Conservation (phyloP, 2,797 vertebrate genomes). For the Eulemur mongoz region DNA sequence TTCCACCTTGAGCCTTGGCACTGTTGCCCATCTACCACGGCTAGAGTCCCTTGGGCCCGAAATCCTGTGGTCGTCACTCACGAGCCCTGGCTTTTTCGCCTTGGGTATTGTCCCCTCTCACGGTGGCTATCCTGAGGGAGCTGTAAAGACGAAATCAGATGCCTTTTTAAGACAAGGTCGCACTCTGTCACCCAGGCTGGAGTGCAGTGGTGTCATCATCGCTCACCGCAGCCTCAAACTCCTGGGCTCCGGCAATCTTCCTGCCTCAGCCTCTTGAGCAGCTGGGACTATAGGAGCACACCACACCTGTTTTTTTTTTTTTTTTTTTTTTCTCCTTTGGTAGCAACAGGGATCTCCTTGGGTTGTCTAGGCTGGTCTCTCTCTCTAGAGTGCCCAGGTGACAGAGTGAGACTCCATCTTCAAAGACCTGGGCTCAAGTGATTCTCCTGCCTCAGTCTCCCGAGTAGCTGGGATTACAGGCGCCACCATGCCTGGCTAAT, state of each 20-base stretch:
- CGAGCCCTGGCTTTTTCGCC: background rate
- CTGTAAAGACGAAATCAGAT: no score
- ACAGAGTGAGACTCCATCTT: no score
- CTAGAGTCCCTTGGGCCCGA: background rate
- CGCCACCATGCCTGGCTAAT: no score
- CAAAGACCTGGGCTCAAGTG: no score
- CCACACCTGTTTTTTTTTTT: background rate
- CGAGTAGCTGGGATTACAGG: no score
- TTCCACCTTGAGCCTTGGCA: background rate
- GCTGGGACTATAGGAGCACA: no score
- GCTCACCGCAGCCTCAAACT: background rate
- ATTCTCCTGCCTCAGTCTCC: no score
- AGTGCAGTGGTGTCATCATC: background rate
- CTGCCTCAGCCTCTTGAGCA: background rate
- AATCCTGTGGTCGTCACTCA: background rate
- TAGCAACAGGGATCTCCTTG: no score
- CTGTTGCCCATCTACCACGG: background rate
- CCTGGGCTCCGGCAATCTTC: background rate
- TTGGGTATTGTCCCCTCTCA: background rate
- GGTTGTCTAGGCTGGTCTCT: no score
- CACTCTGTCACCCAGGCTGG: background rate
- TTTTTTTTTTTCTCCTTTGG: background rate
- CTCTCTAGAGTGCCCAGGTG: no score
- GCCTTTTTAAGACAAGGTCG: background rate
- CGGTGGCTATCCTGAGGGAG: no score